Base-by-base conservation (phyloP, 2,888 invertebrate genomes). In the Rhingia rostrata region DNA sequence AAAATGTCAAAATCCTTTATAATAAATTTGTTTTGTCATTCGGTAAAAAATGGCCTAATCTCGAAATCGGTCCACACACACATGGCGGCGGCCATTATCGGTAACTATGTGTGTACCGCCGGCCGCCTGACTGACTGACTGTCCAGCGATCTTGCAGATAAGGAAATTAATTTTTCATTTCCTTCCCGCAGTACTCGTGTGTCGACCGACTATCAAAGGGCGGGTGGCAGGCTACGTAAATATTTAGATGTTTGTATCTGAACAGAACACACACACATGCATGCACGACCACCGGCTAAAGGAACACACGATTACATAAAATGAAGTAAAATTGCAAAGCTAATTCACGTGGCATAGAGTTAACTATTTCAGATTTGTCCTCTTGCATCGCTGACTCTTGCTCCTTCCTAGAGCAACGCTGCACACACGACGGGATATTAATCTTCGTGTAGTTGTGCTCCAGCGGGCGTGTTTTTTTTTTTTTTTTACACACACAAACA, bases 11-110 rank as follows among this genome's bases (percentile, higher is more conserved):
- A 86, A 84, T 83, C 84, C 54, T 80, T 80, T 86, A 86, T 86
- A 86, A 86, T 78, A 86, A 72, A 86, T 86, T 86, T 81, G 83
- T 77, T 73, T 78, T 86, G 86, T 86, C 86, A 86, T 86, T 83
- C 64, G 54, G 73, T 86, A 72, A 86, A 84, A 78, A 86, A 86
- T 86, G 78, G 80, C 64, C 78, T 86, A 69, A 86, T 84, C 83
- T 86, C 77, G 60, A 61, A 83, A 86, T 86, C 83, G 77, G 80
- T 80, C 80, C 74, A 70, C 73, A 67, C 72, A 58, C 61, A 51
- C 47, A 58, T 54, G 22, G 22, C 22, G 2, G 70, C 47, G 45
- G 14, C 67, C 56, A 66, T 2, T 22, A 54, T 72, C 56, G 7
- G 41, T 41, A 41, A 4, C 4, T 41, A 6, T 41, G 10, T 41